Base-by-base conservation (phyloP, 2,113 vertebrate genomes). In the Anseranas semipalmata region DNA sequence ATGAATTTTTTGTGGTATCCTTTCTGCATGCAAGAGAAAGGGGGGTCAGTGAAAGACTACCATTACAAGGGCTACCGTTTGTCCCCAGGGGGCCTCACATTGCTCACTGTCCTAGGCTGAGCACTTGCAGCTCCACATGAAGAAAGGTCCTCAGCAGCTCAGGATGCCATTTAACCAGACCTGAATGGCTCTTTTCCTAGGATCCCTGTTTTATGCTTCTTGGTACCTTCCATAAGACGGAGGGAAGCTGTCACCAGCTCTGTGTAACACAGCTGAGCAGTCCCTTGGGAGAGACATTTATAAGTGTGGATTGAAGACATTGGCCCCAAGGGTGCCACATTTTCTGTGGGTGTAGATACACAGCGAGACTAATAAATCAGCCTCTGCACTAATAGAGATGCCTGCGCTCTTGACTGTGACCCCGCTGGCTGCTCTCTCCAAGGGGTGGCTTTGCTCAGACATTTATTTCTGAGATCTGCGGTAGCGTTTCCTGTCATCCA, bases 61-160 rank as follows among this genome's bases (percentile, higher is more conserved):
- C 28, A 17, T 41, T 39, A 28, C 25, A 7, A 30, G 62, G 27
- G 28, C 25, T 18, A 27, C 15, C 37, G 41, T 13, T 45, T 6
- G 63, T 33, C 12, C 63, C 41, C 39, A 21, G 24, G 37, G 35
- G 15, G 14, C 39, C 35, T 33, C 59, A 16, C 11, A 15, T 27
- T 27, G 15, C 77, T 6, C 25, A 30, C 21, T 59, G 15, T 66
- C 20, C 18, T 63, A 63, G 58, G 15, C 28, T 4, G 30, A 63
- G 48, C 13, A 12, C 33, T n/a, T 2, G 1, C 10, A 14, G 37
- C 27, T 59, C 55, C 27, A 6, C 0, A 1, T 20, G 28, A 16
- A 30, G 9, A 80, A 73, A 35, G 50, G 20, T 30, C n/a, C 72
- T 70, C 68, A 60, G 83, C 75, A 85, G 41, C 46, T 55, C 70